These are phyloP conservation scores for Epizoanthus illoricatus DNA, from an alignment of 92 coral and sea anemone genomes.

Conservation along the genomic window DNA sequence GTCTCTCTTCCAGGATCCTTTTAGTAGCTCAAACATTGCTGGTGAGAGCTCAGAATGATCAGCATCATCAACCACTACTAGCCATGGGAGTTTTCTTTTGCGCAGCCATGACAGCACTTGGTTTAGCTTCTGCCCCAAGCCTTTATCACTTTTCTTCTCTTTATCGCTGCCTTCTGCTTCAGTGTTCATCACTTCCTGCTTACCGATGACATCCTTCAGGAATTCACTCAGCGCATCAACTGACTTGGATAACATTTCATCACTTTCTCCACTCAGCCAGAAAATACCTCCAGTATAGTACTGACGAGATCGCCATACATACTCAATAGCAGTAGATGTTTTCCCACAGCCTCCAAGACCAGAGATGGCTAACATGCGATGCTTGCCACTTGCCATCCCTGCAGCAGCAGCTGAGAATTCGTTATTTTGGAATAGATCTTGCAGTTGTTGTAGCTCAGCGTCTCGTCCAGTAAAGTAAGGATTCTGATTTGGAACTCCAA, in stretches of 20 bases:
- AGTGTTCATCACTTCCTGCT: background rate
- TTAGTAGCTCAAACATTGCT: conserved; percentile 9
- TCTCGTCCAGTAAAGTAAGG: conserved; percentile 30
- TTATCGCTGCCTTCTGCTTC: background rate
- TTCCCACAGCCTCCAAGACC: conserved; percentile 65
- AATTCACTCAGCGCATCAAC: background rate
- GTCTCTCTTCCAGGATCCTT: conserved; percentile 24
- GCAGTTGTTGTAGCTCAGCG: background rate
- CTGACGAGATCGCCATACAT: conserved; percentile 33
- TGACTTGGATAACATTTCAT: conserved; percentile 26
- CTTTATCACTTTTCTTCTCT: background rate
- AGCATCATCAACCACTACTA: conserved; percentile 13
- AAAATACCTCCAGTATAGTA: conserved; percentile 52
- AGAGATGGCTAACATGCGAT: conserved; percentile 33
- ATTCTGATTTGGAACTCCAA: conserved; percentile 30
- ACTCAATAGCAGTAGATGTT: conserved; percentile 56
- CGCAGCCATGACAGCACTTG: conserved; percentile 11
- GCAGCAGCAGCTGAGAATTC: background rate
- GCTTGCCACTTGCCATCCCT: background rate
- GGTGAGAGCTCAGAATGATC: conserved; percentile 22
- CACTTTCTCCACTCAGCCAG: conserved; percentile 62
- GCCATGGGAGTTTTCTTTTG: conserved; percentile 12
- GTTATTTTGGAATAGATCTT: background rate
- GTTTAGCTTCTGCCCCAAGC: background rate
- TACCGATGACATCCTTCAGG: background rate